Evolutionary conservation across 2,113 vertebrate genomes (phyloP), one percentile per base, ranked within the genome.

Genomic region (Rostratula benghalensis): DNA sequence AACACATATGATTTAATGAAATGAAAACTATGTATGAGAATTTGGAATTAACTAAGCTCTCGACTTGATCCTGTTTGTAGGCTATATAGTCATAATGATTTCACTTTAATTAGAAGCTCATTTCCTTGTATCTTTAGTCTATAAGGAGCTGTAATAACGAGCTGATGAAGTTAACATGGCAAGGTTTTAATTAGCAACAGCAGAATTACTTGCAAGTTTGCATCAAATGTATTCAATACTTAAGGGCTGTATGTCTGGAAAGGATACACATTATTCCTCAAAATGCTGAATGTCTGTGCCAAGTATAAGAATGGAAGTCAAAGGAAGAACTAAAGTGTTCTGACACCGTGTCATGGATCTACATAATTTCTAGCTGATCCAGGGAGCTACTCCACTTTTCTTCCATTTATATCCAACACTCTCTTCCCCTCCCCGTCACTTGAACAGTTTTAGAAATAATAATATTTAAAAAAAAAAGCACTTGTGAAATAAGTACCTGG

Each of bases 161-260:
- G 71, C 39, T 18, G 51, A 27, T 24, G 59, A 81, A 91, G 39
- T 74, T 83, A 92, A 68, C 51, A 86, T 83, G 61, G 53, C 35
- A 63, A 89, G 31, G 89, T 82, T 95, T 94, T 90, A 86, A 94
- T 90, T 84, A 92, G 76, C 43, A 53, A 64, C 35, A 61, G 68
- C 39, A 94, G 79, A 91, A 87, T 69, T 78, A 60, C 60, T 94
- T 78, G 51, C 61, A 48, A 75, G 48, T 79, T 37, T 68, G n/a
- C 60, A 87, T 91, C 87, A 80, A 37, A 57, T 56, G 39, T 27
- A 83, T 83, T 85, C 74, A 89, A 45, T 45, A 53, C 43, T 76
- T 64, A 89, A 90, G 88, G 78, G 83, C 83, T 73, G 7, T 83
- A 48, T 68, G 69, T 60, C 90, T 92, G 53, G 48, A 68, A 90